Evolutionary conservation across 2,888 invertebrate genomes (phyloP).

Genomic region (Chaetogeoica ovagalla): DNA sequence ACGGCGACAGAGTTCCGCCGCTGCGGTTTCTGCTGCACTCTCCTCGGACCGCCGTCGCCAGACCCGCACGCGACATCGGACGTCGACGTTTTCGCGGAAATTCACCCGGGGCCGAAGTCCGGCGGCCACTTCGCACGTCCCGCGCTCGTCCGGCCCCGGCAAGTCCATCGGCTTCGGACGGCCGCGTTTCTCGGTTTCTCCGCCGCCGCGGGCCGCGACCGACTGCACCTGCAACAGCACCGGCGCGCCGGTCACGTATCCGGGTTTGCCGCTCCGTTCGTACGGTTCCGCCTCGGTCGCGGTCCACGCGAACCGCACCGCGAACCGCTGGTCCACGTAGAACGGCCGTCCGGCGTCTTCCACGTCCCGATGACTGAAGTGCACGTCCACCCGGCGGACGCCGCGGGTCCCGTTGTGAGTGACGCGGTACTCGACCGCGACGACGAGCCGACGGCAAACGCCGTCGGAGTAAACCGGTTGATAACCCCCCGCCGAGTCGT

Average conservation of each 20-base stretch:
- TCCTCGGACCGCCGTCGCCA: not conserved
- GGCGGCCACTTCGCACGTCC: constrained; percentile 7
- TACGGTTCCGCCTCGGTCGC: constrained; percentile 55
- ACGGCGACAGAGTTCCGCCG: not conserved
- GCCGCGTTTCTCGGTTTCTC: constrained; percentile 21
- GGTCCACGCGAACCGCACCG: constrained; percentile 56
- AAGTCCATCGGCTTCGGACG: constrained; percentile 37
- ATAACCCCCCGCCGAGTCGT: no score
- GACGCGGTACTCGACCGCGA: constrained; percentile 59
- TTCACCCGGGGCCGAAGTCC: constrained; percentile 24
- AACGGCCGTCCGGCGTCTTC: constrained; percentile 50
- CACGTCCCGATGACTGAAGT: constrained; percentile 60
- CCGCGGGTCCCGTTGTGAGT: constrained; percentile 63
- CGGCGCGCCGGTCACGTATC: constrained; percentile 71
- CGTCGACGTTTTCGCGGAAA: constrained; percentile 12
- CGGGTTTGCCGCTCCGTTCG: constrained; percentile 73
- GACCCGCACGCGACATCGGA: constrained; percentile 19
- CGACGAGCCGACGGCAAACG: constrained; percentile 60
- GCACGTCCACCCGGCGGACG: constrained; percentile 60
- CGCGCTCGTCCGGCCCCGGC: constrained; percentile 4
- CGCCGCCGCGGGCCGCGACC: not conserved
- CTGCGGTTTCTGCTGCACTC: not conserved
- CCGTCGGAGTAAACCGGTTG: constrained; percentile 20
- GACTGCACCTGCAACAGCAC: constrained; percentile 59
- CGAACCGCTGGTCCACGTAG: constrained; percentile 57